phyloP scores from a whole-genome alignment of 2,888 invertebrate genomes.

The Papilio elwesi region DNA sequence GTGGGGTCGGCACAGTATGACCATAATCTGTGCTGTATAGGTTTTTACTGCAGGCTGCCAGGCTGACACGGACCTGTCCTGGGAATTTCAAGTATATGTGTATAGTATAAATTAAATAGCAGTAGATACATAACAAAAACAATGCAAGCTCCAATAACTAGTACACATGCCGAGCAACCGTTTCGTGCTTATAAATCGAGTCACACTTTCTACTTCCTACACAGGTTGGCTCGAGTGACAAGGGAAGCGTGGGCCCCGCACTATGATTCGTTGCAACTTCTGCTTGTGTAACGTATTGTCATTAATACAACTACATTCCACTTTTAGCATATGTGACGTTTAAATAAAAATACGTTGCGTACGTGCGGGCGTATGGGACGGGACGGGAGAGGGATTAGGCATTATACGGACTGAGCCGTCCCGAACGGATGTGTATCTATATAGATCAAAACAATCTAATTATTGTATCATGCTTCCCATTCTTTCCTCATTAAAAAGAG shows the following conservation, averaged over 20 bases:
- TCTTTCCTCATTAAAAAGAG: too few relatives aligned
- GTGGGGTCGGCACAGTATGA: too few relatives aligned
- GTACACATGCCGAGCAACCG: background rate
- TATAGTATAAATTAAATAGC: background rate
- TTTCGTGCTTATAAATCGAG: constrained; percentile 18
- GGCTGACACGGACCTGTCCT: too few relatives aligned
- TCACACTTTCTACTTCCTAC: constrained; percentile 39
- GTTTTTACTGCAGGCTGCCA: too few relatives aligned
- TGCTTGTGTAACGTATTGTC: background rate
- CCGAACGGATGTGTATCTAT: background rate
- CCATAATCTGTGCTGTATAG: too few relatives aligned
- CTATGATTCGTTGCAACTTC: constrained; percentile 5
- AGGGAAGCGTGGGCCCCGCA: constrained; percentile 14
- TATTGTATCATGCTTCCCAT: background rate
- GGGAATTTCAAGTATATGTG: too few relatives aligned
- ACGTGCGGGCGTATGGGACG: background rate
- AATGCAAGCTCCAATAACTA: background rate
- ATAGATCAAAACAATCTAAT: background rate
- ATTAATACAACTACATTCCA: background rate
- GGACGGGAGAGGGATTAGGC: background rate
- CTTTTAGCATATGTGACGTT: background rate
- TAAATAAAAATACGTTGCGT: background rate
- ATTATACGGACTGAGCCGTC: background rate
- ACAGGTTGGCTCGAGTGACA: constrained; percentile 11
- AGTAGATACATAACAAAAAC: background rate